Base-by-base conservation (phyloP, 2,797 vertebrate species). In the Tokudaia muenninki region DNA sequence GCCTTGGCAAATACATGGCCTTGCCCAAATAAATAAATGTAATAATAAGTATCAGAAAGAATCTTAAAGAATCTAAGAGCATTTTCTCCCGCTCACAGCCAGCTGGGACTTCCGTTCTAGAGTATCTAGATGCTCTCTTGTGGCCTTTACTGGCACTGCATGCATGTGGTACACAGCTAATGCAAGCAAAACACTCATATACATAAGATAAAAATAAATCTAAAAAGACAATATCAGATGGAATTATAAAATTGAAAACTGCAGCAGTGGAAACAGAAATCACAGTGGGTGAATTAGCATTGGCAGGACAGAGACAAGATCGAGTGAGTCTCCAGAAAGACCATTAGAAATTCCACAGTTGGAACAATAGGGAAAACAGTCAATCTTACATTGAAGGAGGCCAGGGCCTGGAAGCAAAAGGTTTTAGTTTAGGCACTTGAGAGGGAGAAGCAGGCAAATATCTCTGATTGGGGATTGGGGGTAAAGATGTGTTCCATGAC, bases 241-340 rank as follows among this genome's bases (percentile, higher is more conserved):
- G 77, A 95, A 80, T 88, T 89, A 24, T 57, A 87, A 90, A 87
- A 91, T n/a, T 87, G 50, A 81, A 88, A 88, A 91, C 63, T 44
- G 14, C 2, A 57, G 17, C 80, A 80, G 79, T 52, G 21, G 74
- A 82, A 77, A 80, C 41, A 90, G 37, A 87, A 87, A 87, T 87
- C 50, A 24, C 26, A 80, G 37, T 81, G 77, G 29, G n/a, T 84
- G 22, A 41, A 61, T 63, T 61, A 65, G 29, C 16, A 94, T 92
- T 13, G 70, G 83, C 37, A 77, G 16, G 90, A 88, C 22, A 83
- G 67, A 94, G 44, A 70, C 91, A 47, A 87, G 61, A 93, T 31
- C 89, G 44, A 50, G 44, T 1, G 26, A 78, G 17, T 31, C 50
- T 95, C 24, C 84, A 90, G 37, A 29, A 31, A 74, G 55, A 91